A percentile compares a stretch with the other conserved stretches of the same genome.
phyloP scores from a whole-genome alignment of 2,113 vertebrate genomes.

The Neogobius melanostomus region DNA sequence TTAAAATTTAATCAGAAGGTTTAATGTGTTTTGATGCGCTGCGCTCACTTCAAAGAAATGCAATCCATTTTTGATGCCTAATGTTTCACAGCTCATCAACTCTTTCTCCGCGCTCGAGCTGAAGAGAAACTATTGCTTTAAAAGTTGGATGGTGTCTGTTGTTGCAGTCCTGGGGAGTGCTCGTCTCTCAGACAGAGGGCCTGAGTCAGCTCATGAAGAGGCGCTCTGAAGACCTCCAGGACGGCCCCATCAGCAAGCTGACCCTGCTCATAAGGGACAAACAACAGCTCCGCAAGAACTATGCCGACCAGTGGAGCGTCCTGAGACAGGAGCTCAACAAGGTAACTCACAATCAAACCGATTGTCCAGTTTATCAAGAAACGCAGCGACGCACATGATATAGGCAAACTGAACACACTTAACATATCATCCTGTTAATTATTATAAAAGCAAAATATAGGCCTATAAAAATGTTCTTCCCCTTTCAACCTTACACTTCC shows the following conservation, averaged over 20 bases:
- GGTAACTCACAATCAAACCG: constrained; percentile 11
- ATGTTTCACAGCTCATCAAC: not conserved
- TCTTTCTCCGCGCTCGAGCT: not conserved
- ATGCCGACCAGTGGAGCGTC: constrained; percentile 87
- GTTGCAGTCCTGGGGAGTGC: constrained; percentile 85
- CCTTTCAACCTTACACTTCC: not conserved
- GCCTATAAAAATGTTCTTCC: not conserved
- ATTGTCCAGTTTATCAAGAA: not conserved
- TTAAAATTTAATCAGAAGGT: not conserved
- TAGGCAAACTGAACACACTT: not conserved
- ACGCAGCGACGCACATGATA: not conserved
- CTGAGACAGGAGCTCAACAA: constrained; percentile 85
- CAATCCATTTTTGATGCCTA: not conserved
- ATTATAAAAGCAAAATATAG: not conserved
- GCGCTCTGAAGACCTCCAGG: constrained; percentile 84
- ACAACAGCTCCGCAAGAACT: constrained; percentile 89
- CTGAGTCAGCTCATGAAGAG: constrained; percentile 87
- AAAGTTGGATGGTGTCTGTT: not conserved
- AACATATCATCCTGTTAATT: too few species aligned
- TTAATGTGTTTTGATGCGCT: not conserved
- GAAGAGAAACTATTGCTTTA: not conserved
- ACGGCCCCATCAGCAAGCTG: constrained; percentile 89
- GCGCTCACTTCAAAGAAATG: not conserved
- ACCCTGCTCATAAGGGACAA: constrained; percentile 90
- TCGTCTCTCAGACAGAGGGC: constrained; percentile 85